Evolutionary conservation across 2,888 invertebrate genomes (phyloP).

Genomic region (Drosophila colorata): DNA sequence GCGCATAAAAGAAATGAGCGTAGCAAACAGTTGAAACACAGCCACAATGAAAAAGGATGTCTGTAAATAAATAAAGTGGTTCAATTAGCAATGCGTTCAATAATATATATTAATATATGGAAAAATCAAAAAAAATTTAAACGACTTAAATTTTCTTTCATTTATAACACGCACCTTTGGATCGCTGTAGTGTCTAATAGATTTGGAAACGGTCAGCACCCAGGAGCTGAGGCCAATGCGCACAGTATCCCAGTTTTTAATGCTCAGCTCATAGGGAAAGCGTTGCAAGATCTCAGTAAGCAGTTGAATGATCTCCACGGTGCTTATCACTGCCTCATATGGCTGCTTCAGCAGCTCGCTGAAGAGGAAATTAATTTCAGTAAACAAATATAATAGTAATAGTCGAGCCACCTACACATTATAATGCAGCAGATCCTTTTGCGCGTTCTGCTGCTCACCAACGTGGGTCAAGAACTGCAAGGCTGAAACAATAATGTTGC

Average conservation of each 20-base stretch:
- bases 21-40: constrained; percentile 86
- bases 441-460: constrained; percentile 67
- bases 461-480: constrained; percentile 83
- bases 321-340: constrained; percentile 67
- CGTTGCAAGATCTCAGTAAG: constrained; percentile 77
- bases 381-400: not conserved
- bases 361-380: constrained; percentile 8
- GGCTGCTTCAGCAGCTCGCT: constrained; percentile 77
- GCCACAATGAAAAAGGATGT: constrained; percentile 86
- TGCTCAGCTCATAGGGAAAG: constrained; percentile 79
- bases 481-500: constrained; percentile 72
- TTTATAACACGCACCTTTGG: constrained; percentile 86
- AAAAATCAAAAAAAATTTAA: no score
- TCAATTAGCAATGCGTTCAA: not conserved
- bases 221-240: constrained; percentile 90
- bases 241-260: constrained; percentile 90
- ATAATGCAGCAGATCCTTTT: constrained; percentile 85
- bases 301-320: constrained; percentile 83
- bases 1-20: constrained; percentile 85
- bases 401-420: constrained; percentile 84
- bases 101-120: no score
- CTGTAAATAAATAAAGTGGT: constrained; percentile 61
- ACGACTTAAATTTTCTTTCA: no score
- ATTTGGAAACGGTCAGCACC: constrained; percentile 87
- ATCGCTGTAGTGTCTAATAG: constrained; percentile 84